Conservation (phyloP, 2,113 vertebrate species). For the Heptranchias perlo region DNA sequence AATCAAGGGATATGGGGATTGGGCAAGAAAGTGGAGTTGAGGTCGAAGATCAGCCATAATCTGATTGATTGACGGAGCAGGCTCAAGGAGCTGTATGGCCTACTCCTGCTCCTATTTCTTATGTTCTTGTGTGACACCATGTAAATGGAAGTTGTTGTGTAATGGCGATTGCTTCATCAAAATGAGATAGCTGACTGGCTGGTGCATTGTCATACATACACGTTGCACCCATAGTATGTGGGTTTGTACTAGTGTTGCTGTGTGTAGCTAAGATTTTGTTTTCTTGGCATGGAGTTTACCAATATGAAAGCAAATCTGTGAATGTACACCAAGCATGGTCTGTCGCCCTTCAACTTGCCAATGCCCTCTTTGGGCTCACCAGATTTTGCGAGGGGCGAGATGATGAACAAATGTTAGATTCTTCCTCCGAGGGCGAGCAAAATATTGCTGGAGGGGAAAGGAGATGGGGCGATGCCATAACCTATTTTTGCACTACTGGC, state of each 20-base stretch:
- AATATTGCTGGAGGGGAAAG: neutral
- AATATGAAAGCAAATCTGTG: neutral
- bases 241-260: neutral
- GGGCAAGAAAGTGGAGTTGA: too few relatives aligned
- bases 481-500: neutral
- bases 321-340: neutral
- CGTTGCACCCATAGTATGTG: neutral
- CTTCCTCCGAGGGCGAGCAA: neutral
- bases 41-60: too few relatives aligned
- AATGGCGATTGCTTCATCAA: neutral
- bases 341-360: neutral
- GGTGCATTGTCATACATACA: neutral
- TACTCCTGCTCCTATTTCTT: too few relatives aligned
- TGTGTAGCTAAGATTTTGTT: neutral
- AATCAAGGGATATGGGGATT: too few relatives aligned
- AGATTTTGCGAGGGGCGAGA: neutral
- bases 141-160: neutral
- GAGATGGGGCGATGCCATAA: neutral
- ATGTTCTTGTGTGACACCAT: neutral
- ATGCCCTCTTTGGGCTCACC: neutral
- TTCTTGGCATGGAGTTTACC: neutral
- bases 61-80: too few relatives aligned
- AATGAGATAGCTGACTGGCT: neutral
- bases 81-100: too few relatives aligned
- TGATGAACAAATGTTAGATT: neutral